These are phyloP conservation scores for Eulithis prunata DNA, from an alignment of 2,888 invertebrate species.

Conservation along the genomic window DNA sequence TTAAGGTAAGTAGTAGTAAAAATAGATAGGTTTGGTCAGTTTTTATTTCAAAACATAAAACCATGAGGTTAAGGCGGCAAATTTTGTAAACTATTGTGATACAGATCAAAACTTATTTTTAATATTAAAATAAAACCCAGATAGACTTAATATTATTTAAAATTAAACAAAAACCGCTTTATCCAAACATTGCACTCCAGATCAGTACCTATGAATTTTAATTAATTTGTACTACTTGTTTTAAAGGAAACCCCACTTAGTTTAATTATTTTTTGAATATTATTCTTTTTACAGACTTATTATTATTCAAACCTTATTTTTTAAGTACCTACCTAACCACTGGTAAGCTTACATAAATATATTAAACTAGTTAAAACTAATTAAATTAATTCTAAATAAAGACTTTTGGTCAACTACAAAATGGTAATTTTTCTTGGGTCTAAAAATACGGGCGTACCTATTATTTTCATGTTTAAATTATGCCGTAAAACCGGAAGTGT, in stretches of 20 bases:
- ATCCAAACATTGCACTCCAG: not conserved
- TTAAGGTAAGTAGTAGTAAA: not conserved
- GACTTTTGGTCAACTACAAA: too few species aligned
- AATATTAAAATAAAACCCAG: not conserved
- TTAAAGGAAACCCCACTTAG: not conserved
- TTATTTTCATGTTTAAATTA: too few species aligned
- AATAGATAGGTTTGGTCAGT: slow-evolving; percentile 7
- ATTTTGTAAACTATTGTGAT: not conserved
- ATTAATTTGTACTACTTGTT: not conserved
- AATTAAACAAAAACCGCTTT: not conserved
- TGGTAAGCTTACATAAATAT: not conserved
- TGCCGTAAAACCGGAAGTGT: too few species aligned
- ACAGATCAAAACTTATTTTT: slow-evolving; percentile 1
- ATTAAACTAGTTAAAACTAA: too few species aligned
- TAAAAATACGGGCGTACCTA: too few species aligned
- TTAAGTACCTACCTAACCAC: not conserved
- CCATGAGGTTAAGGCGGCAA: slow-evolving; percentile 1
- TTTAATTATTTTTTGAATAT: not conserved
- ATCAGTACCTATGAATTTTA: not conserved
- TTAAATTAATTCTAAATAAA: too few species aligned
- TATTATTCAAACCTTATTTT: not conserved
- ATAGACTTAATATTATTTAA: not conserved
- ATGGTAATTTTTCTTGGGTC: too few species aligned
- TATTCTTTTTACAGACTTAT: not conserved
- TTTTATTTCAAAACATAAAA: slow-evolving; percentile 11